A percentile compares a stretch with the other conserved stretches of the same genome.
phyloP scores from a whole-genome alignment of 2,113 vertebrate species.

The Equus przewalskii region DNA sequence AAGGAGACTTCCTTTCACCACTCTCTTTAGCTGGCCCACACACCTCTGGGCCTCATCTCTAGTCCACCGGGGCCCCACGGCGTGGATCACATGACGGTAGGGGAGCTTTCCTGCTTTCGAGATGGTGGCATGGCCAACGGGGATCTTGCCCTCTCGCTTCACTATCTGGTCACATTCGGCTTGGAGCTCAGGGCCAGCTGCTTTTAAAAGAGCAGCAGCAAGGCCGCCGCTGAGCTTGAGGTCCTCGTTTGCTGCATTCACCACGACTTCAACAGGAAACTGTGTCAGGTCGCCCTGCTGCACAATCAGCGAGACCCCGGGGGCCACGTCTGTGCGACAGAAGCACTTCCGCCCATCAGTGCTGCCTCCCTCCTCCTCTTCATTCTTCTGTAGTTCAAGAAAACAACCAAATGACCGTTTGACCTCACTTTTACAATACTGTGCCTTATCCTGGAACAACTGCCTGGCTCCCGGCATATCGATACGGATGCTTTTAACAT shows the following conservation, averaged over 20 bases:
- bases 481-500: slow-evolving; percentile 79
- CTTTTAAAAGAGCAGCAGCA: slow-evolving; percentile 84
- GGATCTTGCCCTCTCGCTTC: slow-evolving; percentile 1
- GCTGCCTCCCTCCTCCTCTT: neutral
- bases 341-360: slow-evolving; percentile 16
- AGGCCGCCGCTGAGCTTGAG: slow-evolving; percentile 87
- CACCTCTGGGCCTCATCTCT: neutral
- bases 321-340: slow-evolving; percentile 71
- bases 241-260: slow-evolving; percentile 87
- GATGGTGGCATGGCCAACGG: slow-evolving; percentile 80
- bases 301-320: slow-evolving; percentile 88
- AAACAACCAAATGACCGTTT: slow-evolving; percentile 85
- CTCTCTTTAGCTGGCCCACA: slow-evolving; percentile 79
- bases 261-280: slow-evolving; percentile 88
- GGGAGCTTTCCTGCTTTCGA: slow-evolving; percentile 86
- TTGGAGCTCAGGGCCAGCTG: slow-evolving; percentile 91
- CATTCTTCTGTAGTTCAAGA: slow-evolving; percentile 86
- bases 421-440: slow-evolving; percentile 68
- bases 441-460: slow-evolving; percentile 86
- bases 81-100: slow-evolving; percentile 91
- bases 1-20: slow-evolving; percentile 86
- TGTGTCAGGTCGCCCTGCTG: slow-evolving; percentile 88
- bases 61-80: slow-evolving; percentile 89
- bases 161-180: slow-evolving; percentile 85
- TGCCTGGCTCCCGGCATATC: slow-evolving; percentile 88